Percentiles rank a stretch among this genome's conserved stretches.
phyloP scores from a whole-genome alignment of 2,113 vertebrate genomes.

The Saimiri boliviensis region DNA sequence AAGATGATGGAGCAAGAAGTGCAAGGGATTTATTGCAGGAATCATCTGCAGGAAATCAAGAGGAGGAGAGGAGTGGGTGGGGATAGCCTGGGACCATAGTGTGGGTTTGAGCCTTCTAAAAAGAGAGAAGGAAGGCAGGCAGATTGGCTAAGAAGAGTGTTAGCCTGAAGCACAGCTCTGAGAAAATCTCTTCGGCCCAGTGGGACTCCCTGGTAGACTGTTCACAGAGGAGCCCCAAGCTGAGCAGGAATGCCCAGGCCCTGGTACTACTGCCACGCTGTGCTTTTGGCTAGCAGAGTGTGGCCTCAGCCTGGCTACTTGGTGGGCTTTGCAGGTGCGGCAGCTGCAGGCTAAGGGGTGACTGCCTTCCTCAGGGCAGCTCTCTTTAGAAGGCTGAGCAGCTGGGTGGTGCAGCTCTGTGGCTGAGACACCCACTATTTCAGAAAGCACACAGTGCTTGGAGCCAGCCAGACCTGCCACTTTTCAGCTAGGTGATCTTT shows the following conservation, averaged over 20 bases:
- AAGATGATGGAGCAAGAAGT: not conserved
- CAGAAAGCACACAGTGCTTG: not conserved
- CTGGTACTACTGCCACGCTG: rapidly evolving
- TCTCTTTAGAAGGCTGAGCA: not conserved
- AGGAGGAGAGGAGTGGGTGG: not conserved
- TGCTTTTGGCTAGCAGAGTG: not conserved
- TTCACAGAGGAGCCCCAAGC: not conserved
- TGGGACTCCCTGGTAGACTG: not conserved
- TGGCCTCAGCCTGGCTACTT: not conserved
- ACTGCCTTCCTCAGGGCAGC: not conserved
- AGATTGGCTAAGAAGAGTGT: not conserved
- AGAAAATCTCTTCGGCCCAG: not conserved
- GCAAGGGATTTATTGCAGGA: too few species aligned
- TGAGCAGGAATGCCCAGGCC: not conserved
- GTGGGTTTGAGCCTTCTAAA: not conserved
- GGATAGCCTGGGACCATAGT: not conserved
- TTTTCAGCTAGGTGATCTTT: not conserved
- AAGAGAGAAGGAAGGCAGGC: not conserved
- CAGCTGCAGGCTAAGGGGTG: too few species aligned
- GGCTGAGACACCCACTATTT: not conserved
- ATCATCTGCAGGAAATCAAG: not conserved
- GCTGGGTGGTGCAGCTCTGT: too few species aligned
- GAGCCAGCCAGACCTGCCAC: not conserved
- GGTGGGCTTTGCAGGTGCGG: not conserved
- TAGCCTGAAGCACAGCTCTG: not conserved